These are phyloP conservation scores for Drosophila austrosaltans DNA, from an alignment of 2,888 invertebrate species.

Conservation along the genomic window DNA sequence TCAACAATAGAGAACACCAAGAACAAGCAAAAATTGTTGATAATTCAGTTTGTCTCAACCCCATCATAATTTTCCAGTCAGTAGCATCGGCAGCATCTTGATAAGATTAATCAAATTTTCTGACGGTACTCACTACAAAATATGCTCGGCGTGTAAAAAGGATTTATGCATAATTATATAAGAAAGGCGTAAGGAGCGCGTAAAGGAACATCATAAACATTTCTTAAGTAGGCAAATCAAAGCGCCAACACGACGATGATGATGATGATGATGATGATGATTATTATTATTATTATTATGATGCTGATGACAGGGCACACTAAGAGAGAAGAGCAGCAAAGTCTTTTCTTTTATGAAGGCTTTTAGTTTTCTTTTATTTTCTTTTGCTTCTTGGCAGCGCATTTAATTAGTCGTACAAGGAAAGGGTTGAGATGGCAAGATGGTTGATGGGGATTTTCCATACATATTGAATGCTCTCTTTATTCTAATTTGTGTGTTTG, in stretches of 20 bases:
- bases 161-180: constrained; percentile 80
- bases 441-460: constrained; percentile 18
- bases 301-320: constrained; percentile 37
- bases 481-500: not conserved
- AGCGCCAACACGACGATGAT: constrained; percentile 33
- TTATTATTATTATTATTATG: not conserved
- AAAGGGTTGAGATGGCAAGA: not conserved
- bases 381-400: constrained; percentile 61
- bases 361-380: constrained; percentile 66
- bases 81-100: constrained; percentile 60
- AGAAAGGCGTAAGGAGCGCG: constrained; percentile 69
- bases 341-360: constrained; percentile 32
- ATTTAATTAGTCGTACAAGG: constrained; percentile 58
- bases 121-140: constrained; percentile 75
- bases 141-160: constrained; percentile 78
- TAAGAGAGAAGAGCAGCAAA: constrained; percentile 24
- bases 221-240: constrained; percentile 59
- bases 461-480: constrained; percentile 6
- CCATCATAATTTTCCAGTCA: constrained; percentile 8
- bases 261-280: not conserved
- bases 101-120: constrained; percentile 84
- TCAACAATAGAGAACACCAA: constrained; percentile 14
- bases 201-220: constrained; percentile 4
- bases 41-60: constrained; percentile 70
- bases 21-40: constrained; percentile 68